phyloP scores from a whole-genome alignment of 2,888 invertebrate genomes.

The Euproctis similis region DNA sequence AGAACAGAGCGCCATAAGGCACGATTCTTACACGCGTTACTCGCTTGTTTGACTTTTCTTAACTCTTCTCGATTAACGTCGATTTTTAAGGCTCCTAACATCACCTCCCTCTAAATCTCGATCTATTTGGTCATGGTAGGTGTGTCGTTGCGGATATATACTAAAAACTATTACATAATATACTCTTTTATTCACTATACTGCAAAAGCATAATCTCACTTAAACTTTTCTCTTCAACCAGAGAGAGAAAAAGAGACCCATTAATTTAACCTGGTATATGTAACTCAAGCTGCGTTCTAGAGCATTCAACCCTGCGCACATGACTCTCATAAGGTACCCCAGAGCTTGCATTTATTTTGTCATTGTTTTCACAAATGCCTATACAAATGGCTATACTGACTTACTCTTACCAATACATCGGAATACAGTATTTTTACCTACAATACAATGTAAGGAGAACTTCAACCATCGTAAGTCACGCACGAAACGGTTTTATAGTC shows the following conservation, averaged over 20 bases:
- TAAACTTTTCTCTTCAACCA: too few relatives aligned
- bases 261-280: conserved; percentile 10
- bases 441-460: conserved; percentile 29
- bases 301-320: conserved; percentile 20
- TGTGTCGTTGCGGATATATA: too few relatives aligned
- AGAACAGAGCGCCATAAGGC: too few relatives aligned
- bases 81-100: too few relatives aligned
- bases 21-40: too few relatives aligned
- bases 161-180: too few relatives aligned
- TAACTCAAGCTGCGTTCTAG: conserved; percentile 6
- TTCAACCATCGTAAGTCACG: conserved; percentile 28
- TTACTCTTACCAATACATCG: conserved; percentile 11
- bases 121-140: too few relatives aligned
- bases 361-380: conserved; percentile 24
- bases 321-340: conserved; percentile 6
- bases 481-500: conserved; percentile 28
- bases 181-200: too few relatives aligned
- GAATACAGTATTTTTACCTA: conserved; percentile 19
- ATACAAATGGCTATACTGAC: conserved; percentile 20
- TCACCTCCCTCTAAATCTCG: too few relatives aligned
- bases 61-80: too few relatives aligned
- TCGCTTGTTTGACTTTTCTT: too few relatives aligned
- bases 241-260: conserved; percentile 7
- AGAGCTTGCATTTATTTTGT: conserved; percentile 18
- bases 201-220: too few relatives aligned